phyloP scores from a whole-genome alignment of 1,140 invertebrate species.

The Trachelipus rathkii region DNA sequence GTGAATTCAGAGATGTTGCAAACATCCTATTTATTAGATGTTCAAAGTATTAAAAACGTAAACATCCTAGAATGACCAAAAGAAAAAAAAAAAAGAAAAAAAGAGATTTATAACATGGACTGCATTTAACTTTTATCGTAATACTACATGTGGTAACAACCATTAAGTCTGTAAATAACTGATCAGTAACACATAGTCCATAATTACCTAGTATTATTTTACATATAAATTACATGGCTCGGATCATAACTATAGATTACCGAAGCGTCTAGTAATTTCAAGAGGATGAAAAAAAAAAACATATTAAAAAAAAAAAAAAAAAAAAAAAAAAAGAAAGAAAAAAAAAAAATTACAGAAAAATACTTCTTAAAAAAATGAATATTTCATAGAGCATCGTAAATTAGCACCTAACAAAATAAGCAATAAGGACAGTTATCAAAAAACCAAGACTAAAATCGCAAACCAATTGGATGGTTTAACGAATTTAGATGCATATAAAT shows the following conservation, averaged over 20 bases:
- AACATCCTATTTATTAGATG: too few relatives aligned
- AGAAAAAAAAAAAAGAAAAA: too few relatives aligned
- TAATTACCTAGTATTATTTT: conserved; percentile 7
- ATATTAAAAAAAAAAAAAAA: too few relatives aligned
- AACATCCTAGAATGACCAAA: too few relatives aligned
- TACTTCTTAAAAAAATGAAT: background rate
- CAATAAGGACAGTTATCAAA: background rate
- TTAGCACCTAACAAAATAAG: background rate
- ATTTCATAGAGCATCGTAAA: background rate
- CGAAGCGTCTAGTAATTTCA: background rate
- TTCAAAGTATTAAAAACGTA: too few relatives aligned
- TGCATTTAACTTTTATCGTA: background rate
- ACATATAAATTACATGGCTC: background rate
- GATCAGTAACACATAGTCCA: background rate
- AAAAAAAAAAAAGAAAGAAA: too few relatives aligned
- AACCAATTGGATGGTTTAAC: background rate
- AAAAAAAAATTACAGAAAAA: too few relatives aligned
- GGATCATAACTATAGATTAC: background rate
- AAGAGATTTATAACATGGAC: background rate
- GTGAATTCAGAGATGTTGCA: too few relatives aligned
- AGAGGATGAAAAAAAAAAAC: background rate
- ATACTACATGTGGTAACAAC: background rate
- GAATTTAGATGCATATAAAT: background rate
- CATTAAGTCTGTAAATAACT: background rate
- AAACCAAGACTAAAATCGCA: background rate